Base-by-base conservation (phyloP, 2,888 invertebrate species). In the Pristionchus fissidentatus region DNA sequence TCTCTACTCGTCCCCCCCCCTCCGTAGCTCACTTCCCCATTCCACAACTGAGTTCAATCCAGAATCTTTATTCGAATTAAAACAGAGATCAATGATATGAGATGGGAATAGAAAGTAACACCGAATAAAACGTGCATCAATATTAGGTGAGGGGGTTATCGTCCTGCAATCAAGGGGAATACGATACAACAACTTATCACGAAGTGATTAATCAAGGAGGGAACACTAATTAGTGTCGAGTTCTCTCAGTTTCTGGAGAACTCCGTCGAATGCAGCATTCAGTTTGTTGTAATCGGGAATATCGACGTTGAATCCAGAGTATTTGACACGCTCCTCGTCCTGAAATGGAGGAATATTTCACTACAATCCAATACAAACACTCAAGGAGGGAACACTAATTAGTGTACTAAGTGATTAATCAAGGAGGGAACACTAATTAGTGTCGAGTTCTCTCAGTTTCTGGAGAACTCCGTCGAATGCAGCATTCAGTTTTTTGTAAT, bases 241-340 rank as follows among this genome's bases (percentile, higher is more conserved):
- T 22, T 29, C 41, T n/a, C 35, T 57, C 79, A 79, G 35, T 57
- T 35, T 79, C 3, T 35, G n/a, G 57, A 79, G n/a, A 4, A 79
- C 79, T 22, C 55, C 52, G 38, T 79, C 79, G n/a, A 79, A 41
- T 26, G 41, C 15, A 32, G 79, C 22, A 57, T 79, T 79, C 57
- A 79, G 26, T 26, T 57, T 79, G 29, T 19, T 46, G 41, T 57
- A 79, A 46, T 79, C 46, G n/a, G 57, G 57, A 2, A 8, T 26
- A 19, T 79, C 79, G n/a, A 57, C 57, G n/a, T 84, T 82, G 79
- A 84, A 86, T 13, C 87, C 87, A 8, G 85, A 85, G 84, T 88
- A 86, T 35, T 87, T 84, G 75, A 89, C 86, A 19, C 86, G 86
- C 38, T 85, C 85, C 75, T 89, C 88, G 55, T 90, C 90, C 90